Evolutionary conservation across 2,113 vertebrate genomes (phyloP).

Genomic region (Phyllostomus hastatus): DNA sequence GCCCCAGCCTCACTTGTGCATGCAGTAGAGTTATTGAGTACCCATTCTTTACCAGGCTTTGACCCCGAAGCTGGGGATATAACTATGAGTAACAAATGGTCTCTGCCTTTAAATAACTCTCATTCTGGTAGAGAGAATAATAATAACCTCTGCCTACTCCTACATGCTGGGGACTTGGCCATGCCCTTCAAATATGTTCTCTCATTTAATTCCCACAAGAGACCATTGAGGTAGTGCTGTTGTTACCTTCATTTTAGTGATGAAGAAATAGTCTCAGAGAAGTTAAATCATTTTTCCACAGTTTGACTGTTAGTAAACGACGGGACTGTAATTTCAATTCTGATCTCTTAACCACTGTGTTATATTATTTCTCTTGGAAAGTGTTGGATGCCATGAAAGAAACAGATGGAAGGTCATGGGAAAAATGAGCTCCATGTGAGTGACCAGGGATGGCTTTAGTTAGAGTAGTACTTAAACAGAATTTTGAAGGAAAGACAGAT

Average conservation of each 20-base stretch:
- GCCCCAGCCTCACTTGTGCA: not conserved
- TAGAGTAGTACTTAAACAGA: not conserved
- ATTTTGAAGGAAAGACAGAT: not conserved
- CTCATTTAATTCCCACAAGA: not conserved
- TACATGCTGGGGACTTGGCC: not conserved
- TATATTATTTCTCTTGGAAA: not conserved
- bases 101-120: not conserved
- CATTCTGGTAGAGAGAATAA: not conserved
- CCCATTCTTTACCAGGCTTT: not conserved
- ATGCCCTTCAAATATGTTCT: not conserved
- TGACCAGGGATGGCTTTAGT: not conserved
- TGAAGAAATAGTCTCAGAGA: not conserved
- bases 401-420: not conserved
- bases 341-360: not conserved
- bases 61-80: not conserved
- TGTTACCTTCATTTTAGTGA: conserved; percentile 47
- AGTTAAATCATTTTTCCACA: conserved; percentile 48
- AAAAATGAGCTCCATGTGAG: not conserved
- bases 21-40: too few relatives aligned
- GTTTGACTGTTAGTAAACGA: not conserved
- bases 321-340: not conserved
- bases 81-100: not conserved
- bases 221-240: not conserved
- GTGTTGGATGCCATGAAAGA: not conserved
- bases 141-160: not conserved